These are phyloP conservation scores for Chloebia gouldiae DNA, from an alignment of 2,113 vertebrate species.

Conservation along the genomic window DNA sequence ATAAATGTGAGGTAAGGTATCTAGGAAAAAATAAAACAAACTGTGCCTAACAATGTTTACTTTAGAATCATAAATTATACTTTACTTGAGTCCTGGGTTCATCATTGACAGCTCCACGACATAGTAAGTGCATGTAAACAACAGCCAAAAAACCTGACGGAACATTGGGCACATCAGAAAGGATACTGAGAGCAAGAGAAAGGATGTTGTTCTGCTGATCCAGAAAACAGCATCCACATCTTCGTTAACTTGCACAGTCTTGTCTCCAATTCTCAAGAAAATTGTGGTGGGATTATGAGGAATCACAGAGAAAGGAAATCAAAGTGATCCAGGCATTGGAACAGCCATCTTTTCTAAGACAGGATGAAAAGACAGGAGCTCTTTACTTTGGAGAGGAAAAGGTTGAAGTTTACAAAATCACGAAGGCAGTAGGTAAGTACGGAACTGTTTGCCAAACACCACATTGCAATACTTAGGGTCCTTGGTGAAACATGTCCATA, in stretches of 20 bases:
- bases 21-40: not conserved
- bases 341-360: not conserved
- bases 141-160: not conserved
- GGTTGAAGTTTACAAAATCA: not conserved
- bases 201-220: not conserved
- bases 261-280: not conserved
- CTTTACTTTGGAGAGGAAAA: not conserved
- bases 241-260: not conserved
- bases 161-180: not conserved
- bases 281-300: not conserved
- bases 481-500: not conserved
- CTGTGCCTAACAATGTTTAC: not conserved
- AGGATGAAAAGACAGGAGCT: not conserved
- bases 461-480: not conserved
- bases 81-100: not conserved
- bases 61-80: not conserved
- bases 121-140: not conserved
- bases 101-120: not conserved
- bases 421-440: not conserved
- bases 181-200: not conserved
- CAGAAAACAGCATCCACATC: not conserved
- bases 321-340: not conserved
- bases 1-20: not conserved
- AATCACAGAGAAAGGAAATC: not conserved
- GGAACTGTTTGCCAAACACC: not conserved